Evolutionary conservation across 2,797 vertebrate species (phyloP).

Genomic region (Prionace glauca): DNA sequence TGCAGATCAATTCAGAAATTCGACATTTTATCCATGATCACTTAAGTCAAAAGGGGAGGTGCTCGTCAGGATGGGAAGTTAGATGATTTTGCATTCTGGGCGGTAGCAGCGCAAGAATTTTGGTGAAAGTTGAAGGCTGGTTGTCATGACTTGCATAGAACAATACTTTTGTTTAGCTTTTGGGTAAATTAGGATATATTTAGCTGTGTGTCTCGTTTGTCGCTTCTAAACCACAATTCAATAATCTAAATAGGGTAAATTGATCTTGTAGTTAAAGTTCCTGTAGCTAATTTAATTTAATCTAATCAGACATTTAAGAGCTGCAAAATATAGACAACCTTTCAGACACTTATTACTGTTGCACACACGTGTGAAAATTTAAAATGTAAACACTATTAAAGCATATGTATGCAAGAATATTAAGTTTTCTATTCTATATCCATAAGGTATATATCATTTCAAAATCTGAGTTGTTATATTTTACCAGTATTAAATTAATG

Average conservation of each 20-base stretch:
- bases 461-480: no score
- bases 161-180: background rate
- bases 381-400: no score
- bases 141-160: background rate
- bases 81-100: background rate
- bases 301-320: no score
- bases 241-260: background rate
- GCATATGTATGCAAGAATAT: no score
- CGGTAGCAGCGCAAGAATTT: background rate
- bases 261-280: background rate
- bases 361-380: no score
- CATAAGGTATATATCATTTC: no score
- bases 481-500: no score
- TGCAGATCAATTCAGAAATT: background rate
- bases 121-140: background rate
- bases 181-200: background rate
- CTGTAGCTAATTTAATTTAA: background rate
- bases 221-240: background rate
- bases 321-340: no score
- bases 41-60: background rate
- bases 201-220: no score
- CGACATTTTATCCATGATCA: background rate
- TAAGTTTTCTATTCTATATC: no score
- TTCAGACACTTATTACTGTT: no score
- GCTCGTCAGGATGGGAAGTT: background rate